A percentile compares a stretch with the other conserved stretches of the same genome.
Evolutionary conservation across 2,797 vertebrate genomes (phyloP).

Genomic region (Margarornis squamiger): DNA sequence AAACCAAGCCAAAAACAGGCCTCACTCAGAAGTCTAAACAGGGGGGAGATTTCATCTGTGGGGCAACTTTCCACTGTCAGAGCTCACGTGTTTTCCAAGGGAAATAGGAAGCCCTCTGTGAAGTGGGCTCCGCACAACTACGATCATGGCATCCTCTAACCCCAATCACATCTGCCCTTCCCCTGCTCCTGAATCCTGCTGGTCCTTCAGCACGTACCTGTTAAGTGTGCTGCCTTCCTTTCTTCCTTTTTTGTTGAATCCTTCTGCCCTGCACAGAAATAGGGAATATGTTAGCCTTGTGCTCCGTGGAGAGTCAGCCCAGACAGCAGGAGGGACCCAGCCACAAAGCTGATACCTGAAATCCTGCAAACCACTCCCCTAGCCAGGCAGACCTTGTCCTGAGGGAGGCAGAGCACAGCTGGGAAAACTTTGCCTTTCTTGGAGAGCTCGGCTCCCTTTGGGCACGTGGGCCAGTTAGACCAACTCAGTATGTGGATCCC

Average conservation of each 20-base stretch:
- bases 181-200: background rate
- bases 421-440: background rate
- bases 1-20: background rate
- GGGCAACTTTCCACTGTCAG: background rate
- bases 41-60: background rate
- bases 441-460: background rate
- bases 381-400: background rate
- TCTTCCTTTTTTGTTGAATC: conserved; percentile 2
- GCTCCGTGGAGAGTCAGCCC: background rate
- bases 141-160: too few species aligned
- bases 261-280: conserved; percentile 64
- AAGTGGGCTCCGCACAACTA: background rate
- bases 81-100: fast-evolving
- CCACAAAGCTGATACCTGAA: background rate
- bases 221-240: conserved; percentile 84
- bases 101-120: background rate
- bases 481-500: background rate
- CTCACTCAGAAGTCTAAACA: background rate
- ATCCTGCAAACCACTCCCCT: background rate
- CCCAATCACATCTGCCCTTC: too few species aligned
- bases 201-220: conserved; percentile 73
- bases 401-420: background rate
- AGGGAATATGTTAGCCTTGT: background rate
- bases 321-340: background rate
- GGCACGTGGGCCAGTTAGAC: background rate